Evolutionary conservation across 2,113 vertebrate species (phyloP), one percentile per base, ranked within the genome.

Genomic region (Limnothrissa miodon): DNA sequence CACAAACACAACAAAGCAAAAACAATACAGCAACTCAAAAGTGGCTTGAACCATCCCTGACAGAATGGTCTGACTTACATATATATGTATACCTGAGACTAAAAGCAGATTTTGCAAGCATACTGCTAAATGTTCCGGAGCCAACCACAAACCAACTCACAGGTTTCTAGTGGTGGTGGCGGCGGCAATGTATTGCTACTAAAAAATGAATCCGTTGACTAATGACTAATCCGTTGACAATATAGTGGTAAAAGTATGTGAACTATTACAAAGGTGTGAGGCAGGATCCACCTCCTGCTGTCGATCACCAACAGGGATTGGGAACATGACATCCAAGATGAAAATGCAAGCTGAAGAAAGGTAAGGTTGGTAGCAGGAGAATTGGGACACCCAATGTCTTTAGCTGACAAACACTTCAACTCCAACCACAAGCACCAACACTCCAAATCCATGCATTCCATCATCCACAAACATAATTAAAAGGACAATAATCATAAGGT

Each of bases 261-360:
- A 23, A 21, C 21, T 56, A 7, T 23, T 19, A 56, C 19, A 23
- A 15, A 48, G 51, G 51, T 19, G 51, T 56, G 86, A 91, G 83
- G 89, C 85, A 88, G 79, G 87, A 90, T 87, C 91, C 88, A 21
- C 81, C 85, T 82, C 90, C 89, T 82, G 78, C 83, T 15, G 83
- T 53, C 79, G 39, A 70, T 89, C 83, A 85, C 87, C 89, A 90
- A 91, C n/a, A n/a, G n/a, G n/a, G n/a, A n/a, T n/a, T n/a, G n/a
- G n/a, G n/a, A n/a, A n/a, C n/a, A n/a, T 11, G 15, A 17, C 80
- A 66, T 21, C 51, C 17, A 10, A 36, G 48, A 66, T 19, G 36
- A 86, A 89, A 80, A 89, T 87, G 82, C 48, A 78, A 21, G 33
- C 80, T 9, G 36, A 83, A 56, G 48, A 81, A 88, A 81, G 84